Conservation (phyloP, 2,113 vertebrate genomes). For the Campylomormyrus tamandua region DNA sequence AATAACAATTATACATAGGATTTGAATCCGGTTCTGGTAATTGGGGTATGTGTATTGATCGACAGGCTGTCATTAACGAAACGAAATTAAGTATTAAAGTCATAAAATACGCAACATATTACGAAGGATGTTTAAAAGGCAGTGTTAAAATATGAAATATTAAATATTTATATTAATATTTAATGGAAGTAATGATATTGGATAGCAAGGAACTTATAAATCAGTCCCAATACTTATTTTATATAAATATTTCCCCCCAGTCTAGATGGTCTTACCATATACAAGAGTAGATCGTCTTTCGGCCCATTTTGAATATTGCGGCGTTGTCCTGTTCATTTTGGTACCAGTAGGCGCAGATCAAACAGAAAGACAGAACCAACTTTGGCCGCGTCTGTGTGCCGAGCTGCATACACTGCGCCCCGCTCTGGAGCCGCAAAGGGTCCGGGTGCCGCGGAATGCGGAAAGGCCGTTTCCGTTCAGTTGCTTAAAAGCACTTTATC, state of each 20-base stretch:
- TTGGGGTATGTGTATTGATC: neutral
- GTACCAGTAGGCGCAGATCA: neutral
- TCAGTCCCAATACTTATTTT: neutral
- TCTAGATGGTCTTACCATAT: conserved; percentile 50
- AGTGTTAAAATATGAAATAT: neutral
- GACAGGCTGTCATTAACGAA: neutral
- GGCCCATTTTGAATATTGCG: conserved; percentile 50
- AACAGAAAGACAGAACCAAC: neutral
- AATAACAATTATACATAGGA: neutral
- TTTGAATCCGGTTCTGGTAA: neutral
- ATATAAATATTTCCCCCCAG: neutral
- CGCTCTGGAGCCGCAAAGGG: neutral
- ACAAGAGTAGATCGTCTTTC: conserved; percentile 55
- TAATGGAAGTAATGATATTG: neutral
- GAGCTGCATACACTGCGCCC: neutral
- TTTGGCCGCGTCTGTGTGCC: neutral
- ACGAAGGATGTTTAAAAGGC: neutral
- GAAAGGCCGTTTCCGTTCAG: conserved; percentile 37
- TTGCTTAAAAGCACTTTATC: conserved; percentile 13
- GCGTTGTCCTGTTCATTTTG: conserved; percentile 42
- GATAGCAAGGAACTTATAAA: neutral
- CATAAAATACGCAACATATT: neutral
- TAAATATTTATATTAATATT: no score
- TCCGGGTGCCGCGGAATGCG: conserved; percentile 51
- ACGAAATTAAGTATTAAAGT: neutral